Evolutionary conservation across 2,113 vertebrate genomes (phyloP).

Genomic region (Corythornis vintsioides): DNA sequence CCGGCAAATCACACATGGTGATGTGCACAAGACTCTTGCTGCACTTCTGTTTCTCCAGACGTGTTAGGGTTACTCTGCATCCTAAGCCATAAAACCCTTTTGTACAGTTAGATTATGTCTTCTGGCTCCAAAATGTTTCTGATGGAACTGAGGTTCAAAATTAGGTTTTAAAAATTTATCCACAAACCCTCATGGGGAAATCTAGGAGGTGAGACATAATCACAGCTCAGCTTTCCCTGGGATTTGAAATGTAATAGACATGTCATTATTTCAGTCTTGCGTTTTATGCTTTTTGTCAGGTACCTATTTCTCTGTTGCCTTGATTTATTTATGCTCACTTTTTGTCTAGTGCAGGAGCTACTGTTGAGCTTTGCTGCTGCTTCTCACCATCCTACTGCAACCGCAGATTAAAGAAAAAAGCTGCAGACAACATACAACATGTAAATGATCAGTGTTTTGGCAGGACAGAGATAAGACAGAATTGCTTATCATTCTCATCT

Average conservation of each 20-base stretch:
- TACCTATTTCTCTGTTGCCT: not conserved
- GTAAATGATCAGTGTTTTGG: not conserved
- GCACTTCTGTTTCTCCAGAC: not conserved
- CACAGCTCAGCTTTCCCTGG: not conserved
- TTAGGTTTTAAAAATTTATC: conserved; percentile 22
- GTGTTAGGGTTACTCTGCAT: not conserved
- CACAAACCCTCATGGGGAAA: not conserved
- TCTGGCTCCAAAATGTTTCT: not conserved
- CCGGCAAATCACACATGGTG: not conserved
- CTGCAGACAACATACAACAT: not conserved
- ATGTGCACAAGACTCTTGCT: not conserved
- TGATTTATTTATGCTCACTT: not conserved
- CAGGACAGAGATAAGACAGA: not conserved
- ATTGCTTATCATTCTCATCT: not conserved
- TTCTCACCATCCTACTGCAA: not conserved
- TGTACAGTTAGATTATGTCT: not conserved
- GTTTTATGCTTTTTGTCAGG: not conserved
- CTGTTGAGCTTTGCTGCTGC: not conserved
- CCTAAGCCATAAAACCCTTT: not conserved
- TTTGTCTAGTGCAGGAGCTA: not conserved
- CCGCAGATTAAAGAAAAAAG: not conserved
- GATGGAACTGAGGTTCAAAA: not conserved
- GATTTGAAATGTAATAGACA: not conserved
- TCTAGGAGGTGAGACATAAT: not conserved
- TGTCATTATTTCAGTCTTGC: not conserved